Base-by-base conservation (phyloP, 2,888 invertebrate species). In the Drosophila antonietae region DNA sequence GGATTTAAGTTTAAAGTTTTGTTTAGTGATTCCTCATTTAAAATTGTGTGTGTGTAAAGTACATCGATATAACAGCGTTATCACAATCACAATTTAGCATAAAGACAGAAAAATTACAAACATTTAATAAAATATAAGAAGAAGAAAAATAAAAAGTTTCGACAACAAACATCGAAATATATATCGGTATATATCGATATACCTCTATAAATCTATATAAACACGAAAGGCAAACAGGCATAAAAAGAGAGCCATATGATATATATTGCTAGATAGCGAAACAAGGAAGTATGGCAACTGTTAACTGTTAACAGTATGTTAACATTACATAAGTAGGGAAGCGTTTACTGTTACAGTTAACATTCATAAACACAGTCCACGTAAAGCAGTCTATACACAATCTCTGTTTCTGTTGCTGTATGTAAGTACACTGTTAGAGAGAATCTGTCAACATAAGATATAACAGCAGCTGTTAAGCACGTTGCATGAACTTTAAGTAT, bases 41-140 rank as follows among this genome's bases (percentile, higher is more conserved):
- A 23, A 28, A 28, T 1, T 28, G 23, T 20, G 46, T 55, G 53
- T 62, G 60, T 61, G 58, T 68, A 75, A 78, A 76, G 67, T 78
- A 76, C 75, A 78, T 76, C 58, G 61, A 73, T 78, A 65, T 65
- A 78, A 75, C 78, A 76, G 58, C 53, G 58, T 78, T 64, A 73
- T 73, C 65, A 55, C 55, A 70, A 78, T 78, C 79, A 78, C 77
- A 78, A 79, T 75, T 78, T 68, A 64, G 66, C 64, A 69, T 33
- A 66, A 59, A 46, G 52, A 63, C 64, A 56, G 43, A 59, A 69
- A 74, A 44, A 61, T 35, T n/a, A n/a, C 31, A 44, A 33, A 61
- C 20, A n/a, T 20, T 10, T 51, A 53, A 15, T 61, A 35, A 47
- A 51, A 51, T 23, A 23, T 14, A 10, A 14, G 15, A 14, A 15